Evolutionary conservation across 2,888 invertebrate species (phyloP).

Genomic region (Parnassius orleans): DNA sequence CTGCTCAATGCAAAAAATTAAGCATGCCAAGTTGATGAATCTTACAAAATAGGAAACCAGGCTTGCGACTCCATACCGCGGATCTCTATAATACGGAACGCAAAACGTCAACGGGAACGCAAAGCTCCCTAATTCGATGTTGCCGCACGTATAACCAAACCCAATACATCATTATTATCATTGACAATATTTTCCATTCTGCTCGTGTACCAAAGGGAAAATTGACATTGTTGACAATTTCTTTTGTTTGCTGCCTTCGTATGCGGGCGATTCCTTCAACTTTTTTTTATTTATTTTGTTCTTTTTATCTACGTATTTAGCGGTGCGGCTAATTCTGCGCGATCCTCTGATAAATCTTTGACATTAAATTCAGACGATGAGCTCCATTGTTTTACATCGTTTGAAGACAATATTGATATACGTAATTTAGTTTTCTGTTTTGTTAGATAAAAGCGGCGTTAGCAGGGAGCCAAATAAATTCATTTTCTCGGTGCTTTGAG

Average conservation of each 20-base stretch:
- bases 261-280: slow-evolving; percentile 25
- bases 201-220: slow-evolving; percentile 40
- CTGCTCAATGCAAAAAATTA: too few species aligned
- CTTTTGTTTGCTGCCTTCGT: slow-evolving; percentile 40
- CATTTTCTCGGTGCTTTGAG: too few species aligned
- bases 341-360: slow-evolving; percentile 30
- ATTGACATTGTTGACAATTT: slow-evolving; percentile 48
- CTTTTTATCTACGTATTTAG: slow-evolving; percentile 28
- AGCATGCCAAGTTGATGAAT: too few species aligned
- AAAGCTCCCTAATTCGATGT: slow-evolving; percentile 63
- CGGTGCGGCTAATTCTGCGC: slow-evolving; percentile 20
- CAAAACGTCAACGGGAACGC: slow-evolving; percentile 47
- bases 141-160: slow-evolving; percentile 52
- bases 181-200: slow-evolving; percentile 48
- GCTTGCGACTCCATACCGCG: neutral
- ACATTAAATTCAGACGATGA: slow-evolving; percentile 30
- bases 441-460: neutral
- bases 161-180: slow-evolving; percentile 64
- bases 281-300: slow-evolving; percentile 25
- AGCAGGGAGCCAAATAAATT: too few species aligned
- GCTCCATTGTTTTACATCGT: slow-evolving; percentile 15
- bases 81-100: slow-evolving; percentile 40
- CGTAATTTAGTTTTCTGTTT: slow-evolving; percentile 26
- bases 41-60: neutral
- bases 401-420: slow-evolving; percentile 6